phyloP scores from a whole-genome alignment of 2,113 vertebrate species.

The Emydura subglobosa region DNA sequence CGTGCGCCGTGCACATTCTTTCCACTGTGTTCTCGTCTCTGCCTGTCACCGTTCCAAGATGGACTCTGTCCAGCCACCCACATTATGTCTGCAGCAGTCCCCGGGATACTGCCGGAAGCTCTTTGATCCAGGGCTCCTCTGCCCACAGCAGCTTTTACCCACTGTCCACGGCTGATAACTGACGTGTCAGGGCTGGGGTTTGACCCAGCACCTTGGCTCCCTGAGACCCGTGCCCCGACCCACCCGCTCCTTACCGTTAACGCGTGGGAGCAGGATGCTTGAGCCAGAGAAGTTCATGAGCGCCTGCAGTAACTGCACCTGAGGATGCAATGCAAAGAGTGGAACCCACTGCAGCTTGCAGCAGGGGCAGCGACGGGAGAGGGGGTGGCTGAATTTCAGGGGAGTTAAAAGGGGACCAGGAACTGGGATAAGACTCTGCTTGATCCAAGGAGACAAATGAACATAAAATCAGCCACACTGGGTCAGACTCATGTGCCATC shows the following conservation, averaged over 20 bases:
- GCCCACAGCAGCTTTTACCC: rapidly evolving
- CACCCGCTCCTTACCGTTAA: constrained; percentile 73
- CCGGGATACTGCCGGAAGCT: rapidly evolving
- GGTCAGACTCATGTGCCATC: too few relatives aligned
- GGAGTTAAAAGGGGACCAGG: rapidly evolving
- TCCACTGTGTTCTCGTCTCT: constrained; percentile 10
- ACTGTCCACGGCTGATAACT: background rate
- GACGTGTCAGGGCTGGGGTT: background rate
- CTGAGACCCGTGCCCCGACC: rapidly evolving
- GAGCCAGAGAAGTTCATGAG: constrained; percentile 64
- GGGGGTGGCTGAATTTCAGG: background rate
- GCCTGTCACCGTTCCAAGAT: background rate
- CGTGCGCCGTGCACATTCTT: background rate
- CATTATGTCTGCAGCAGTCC: background rate
- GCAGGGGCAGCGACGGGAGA: rapidly evolving
- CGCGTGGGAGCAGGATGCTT: constrained; percentile 2
- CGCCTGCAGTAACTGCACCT: constrained; percentile 71
- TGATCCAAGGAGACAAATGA: background rate
- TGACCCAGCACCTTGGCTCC: rapidly evolving
- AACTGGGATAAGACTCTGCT: background rate
- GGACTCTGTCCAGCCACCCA: background rate
- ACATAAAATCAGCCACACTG: too few relatives aligned
- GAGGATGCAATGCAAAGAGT: rapidly evolving
- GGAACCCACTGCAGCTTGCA: background rate
- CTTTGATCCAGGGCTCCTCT: rapidly evolving